phyloP scores from a whole-genome alignment of 2,113 vertebrate genomes.

The Tachysurus fulvidraco region DNA sequence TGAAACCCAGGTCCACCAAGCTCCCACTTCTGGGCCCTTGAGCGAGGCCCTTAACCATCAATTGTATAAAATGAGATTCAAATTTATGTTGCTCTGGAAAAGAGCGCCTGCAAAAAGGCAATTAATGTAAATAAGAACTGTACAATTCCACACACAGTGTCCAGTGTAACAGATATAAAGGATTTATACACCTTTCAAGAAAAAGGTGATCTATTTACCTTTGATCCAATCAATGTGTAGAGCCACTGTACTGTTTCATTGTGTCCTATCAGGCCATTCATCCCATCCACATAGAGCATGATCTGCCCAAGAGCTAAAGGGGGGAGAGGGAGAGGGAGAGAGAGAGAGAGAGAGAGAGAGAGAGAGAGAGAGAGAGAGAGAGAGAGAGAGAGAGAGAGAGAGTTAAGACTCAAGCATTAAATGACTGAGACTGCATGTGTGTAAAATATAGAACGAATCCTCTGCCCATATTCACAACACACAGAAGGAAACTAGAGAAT shows the following conservation, averaged over 20 bases:
- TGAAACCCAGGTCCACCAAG: too few species aligned
- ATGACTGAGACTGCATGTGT: not conserved
- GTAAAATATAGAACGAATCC: not conserved
- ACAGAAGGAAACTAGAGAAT: not conserved
- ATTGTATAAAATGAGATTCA: too few species aligned
- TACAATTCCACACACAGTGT: not conserved
- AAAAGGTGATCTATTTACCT: slow-evolving; percentile 77
- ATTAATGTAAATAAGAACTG: too few species aligned
- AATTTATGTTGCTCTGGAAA: too few species aligned
- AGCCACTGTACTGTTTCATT: slow-evolving; percentile 97
- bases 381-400: not conserved
- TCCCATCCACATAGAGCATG: slow-evolving; percentile 97
- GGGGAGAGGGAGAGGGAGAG: slow-evolving; percentile 43
- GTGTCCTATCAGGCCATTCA: slow-evolving; percentile 95
- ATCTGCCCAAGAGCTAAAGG: slow-evolving; percentile 91
- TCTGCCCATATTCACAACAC: not conserved
- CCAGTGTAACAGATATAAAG: not conserved
- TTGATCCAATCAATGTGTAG: slow-evolving; percentile 90
- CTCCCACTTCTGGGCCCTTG: too few species aligned
- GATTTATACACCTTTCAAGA: not conserved
- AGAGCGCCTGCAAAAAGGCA: too few species aligned
- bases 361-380: slow-evolving; percentile 9
- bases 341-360: slow-evolving; percentile 35
- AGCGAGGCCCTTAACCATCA: too few species aligned
- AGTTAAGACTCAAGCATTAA: not conserved